Evolutionary conservation across 2,888 invertebrate genomes (phyloP), one percentile per base, ranked within the genome.

Genomic region (Geophilus truncorum): DNA sequence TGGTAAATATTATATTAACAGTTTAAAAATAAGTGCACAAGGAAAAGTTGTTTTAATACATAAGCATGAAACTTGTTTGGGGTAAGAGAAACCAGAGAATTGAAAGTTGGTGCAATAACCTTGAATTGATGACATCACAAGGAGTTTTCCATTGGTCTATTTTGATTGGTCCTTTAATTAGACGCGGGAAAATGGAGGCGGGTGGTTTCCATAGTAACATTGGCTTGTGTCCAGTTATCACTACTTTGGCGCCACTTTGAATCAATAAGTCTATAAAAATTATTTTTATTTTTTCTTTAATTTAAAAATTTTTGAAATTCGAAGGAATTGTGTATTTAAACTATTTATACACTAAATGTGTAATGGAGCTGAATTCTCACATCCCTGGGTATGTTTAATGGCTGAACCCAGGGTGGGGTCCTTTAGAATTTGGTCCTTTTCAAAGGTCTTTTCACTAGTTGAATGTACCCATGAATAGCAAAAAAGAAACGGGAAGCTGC

Each of bases 111-210:
- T 62, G 57, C 57, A 62, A 62, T 18, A 62, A 23, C 57, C 57
- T 62, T 62, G 57, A 62, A 23, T 23, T 62, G 57, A 62, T 62
- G 57, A 62, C 57, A 62, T 62, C 57, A 62, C 7, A 62, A 1
- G 57, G 23, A 21, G 57, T 62, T 23, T 62, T 62, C 57, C 21
- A n/a, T n/a, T n/a, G n/a, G n/a, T n/a, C n/a, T n/a, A n/a, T n/a
- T n/a, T n/a, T n/a, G n/a, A 62, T 62, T 62, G 57, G 57, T 62
- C 57, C 57, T 62, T 62, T 62, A 62, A 62, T 62, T 62, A 18
- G 57, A 62, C 15, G 57, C 57, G 57, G 57, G n/a, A 62, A 62
- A 62, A 62, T 62, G 57, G 57, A 62, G 57, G 57, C 57, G 57
- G 57, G 57, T 62, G 57, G 57, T 62, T 23, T 10, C 57, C 23